Conservation (phyloP, 2,797 vertebrate species). For the Ispidina picta region DNA sequence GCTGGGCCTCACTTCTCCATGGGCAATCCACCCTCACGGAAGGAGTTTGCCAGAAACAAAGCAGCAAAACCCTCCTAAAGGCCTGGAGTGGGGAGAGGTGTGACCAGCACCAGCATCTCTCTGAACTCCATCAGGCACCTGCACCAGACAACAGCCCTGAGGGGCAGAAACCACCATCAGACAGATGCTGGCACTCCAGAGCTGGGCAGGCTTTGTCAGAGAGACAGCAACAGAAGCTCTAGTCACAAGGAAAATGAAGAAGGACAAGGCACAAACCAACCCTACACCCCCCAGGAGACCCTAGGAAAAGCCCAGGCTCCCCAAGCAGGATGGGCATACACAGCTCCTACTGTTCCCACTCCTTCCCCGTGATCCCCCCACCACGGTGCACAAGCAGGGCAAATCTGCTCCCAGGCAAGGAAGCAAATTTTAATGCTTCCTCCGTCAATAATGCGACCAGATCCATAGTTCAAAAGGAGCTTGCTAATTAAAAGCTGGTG, state of each 20-base stretch:
- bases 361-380: neutral
- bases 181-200: neutral
- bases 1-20: neutral
- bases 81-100: neutral
- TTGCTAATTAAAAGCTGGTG: conserved; percentile 98
- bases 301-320: neutral
- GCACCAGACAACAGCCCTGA: neutral
- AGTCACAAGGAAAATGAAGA: neutral
- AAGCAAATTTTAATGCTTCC: conserved; percentile 80
- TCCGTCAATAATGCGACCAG: conserved; percentile 93
- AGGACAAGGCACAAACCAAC: neutral
- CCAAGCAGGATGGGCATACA: neutral
- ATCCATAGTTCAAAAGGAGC: conserved; percentile 96
- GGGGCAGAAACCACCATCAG: neutral
- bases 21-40: neutral
- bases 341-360: neutral
- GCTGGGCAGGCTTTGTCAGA: neutral
- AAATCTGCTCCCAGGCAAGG: conserved; percentile 66
- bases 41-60: neutral
- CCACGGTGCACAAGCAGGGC: conserved; percentile 1
- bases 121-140: neutral
- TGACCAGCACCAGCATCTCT: neutral
- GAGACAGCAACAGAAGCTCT: neutral
- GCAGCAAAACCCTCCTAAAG: neutral
- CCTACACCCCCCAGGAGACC: neutral